A percentile compares a stretch with the other conserved stretches of the same genome.
Evolutionary conservation across 92 coral and sea anemone genomes (phyloP).

Genomic region (Paragorgia papillata): DNA sequence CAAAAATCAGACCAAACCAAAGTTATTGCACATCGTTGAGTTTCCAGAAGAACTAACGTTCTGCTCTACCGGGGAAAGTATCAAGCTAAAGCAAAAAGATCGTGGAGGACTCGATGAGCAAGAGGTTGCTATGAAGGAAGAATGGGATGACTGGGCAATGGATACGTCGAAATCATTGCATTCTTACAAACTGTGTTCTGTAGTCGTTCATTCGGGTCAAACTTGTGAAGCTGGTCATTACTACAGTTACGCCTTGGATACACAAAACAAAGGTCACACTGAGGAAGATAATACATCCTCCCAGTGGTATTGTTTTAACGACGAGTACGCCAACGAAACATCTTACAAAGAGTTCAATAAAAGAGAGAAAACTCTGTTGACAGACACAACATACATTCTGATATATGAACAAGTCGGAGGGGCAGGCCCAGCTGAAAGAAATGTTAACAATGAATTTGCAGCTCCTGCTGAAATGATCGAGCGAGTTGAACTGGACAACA

Average conservation of each 20-base stretch:
- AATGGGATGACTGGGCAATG: slow-evolving; percentile 8
- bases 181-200: slow-evolving; percentile 79
- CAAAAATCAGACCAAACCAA: slow-evolving; percentile 82
- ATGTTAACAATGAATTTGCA: slow-evolving; percentile 8
- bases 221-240: slow-evolving; percentile 98
- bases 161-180: slow-evolving; percentile 56
- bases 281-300: background rate
- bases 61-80: slow-evolving; percentile 48
- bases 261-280: background rate
- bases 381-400: slow-evolving; percentile 42
- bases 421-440: background rate
- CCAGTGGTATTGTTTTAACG: slow-evolving; percentile 45
- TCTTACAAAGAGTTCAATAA: slow-evolving; percentile 22
- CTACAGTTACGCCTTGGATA: slow-evolving; percentile 78
- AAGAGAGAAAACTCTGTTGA: slow-evolving; percentile 8
- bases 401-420: background rate
- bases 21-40: slow-evolving; percentile 79
- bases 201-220: slow-evolving; percentile 94
- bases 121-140: slow-evolving; percentile 8
- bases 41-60: slow-evolving; percentile 73
- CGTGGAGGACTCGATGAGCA: slow-evolving; percentile 4
- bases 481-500: slow-evolving; percentile 25
- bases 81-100: background rate
- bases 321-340: slow-evolving; percentile 26
- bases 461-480: slow-evolving; percentile 37